Evolutionary conservation across 2,113 vertebrate species (phyloP).

Genomic region (Balaenoptera acutorostrata): DNA sequence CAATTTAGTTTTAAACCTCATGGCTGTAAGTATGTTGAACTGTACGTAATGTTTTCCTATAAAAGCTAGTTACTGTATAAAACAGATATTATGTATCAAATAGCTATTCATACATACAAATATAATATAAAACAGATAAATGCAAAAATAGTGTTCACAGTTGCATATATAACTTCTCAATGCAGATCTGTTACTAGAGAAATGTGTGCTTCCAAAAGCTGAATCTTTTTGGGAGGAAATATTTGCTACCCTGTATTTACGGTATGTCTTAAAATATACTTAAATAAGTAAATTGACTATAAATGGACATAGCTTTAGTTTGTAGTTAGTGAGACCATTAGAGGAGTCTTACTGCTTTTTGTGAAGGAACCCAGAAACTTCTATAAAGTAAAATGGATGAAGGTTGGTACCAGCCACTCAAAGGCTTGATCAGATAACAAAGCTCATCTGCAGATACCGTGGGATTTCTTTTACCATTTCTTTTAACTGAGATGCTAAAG

Average conservation of each 20-base stretch:
- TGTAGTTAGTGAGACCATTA: neutral
- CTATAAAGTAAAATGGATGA: neutral
- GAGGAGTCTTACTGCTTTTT: neutral
- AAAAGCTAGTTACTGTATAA: neutral
- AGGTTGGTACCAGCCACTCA: neutral
- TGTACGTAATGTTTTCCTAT: neutral
- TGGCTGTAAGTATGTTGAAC: neutral
- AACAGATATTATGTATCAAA: neutral
- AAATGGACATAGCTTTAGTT: neutral
- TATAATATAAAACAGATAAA: neutral
- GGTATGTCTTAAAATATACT: neutral
- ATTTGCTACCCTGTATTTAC: neutral
- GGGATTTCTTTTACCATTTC: neutral
- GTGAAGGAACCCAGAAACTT: neutral
- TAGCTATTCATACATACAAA: neutral
- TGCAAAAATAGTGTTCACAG: neutral
- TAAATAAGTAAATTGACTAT: neutral
- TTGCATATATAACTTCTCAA: neutral
- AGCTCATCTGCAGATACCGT: neutral
- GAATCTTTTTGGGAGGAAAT: neutral
- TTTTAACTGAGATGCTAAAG: neutral
- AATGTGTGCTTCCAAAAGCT: neutral
- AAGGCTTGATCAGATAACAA: neutral
- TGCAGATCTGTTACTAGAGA: neutral
- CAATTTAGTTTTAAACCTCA: neutral